phyloP scores from a whole-genome alignment of 2,797 vertebrate genomes.

The Cossypha heuglini region DNA sequence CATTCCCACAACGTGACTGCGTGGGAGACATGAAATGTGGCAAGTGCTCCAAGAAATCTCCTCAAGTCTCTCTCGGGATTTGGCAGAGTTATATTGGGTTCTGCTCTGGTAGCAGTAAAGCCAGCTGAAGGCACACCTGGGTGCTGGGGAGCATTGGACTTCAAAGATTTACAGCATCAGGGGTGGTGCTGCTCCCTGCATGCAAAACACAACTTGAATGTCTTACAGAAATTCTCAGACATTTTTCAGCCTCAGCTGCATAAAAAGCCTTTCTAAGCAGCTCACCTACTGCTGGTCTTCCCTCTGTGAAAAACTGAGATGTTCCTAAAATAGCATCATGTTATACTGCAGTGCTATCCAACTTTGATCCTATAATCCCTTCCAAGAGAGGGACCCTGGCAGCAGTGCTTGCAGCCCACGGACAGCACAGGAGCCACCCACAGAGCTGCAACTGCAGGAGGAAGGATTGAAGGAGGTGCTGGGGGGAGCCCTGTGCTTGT shows the following conservation, averaged over 20 bases:
- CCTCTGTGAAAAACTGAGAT: background rate
- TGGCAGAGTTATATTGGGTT: background rate
- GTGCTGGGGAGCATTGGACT: background rate
- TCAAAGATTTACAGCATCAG: background rate
- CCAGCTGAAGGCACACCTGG: background rate
- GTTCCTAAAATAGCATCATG: background rate
- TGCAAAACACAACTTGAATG: background rate
- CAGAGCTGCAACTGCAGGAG: background rate
- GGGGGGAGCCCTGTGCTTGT: rapidly evolving
- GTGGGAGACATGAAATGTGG: background rate
- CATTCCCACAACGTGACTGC: background rate
- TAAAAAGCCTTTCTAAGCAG: background rate
- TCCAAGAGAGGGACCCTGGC: background rate
- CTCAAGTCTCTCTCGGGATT: background rate
- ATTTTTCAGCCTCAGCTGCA: background rate
- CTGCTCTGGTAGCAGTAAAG: background rate
- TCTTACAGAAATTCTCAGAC: background rate
- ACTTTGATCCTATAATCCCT: background rate
- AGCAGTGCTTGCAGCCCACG: background rate
- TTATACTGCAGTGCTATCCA: background rate
- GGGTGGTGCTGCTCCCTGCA: background rate
- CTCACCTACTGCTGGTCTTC: background rate
- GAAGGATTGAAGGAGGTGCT: background rate
- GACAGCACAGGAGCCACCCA: background rate
- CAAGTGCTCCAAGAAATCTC: background rate